Evolutionary conservation across 1,140 invertebrate species (phyloP).

Genomic region (Nasonia longicornis): DNA sequence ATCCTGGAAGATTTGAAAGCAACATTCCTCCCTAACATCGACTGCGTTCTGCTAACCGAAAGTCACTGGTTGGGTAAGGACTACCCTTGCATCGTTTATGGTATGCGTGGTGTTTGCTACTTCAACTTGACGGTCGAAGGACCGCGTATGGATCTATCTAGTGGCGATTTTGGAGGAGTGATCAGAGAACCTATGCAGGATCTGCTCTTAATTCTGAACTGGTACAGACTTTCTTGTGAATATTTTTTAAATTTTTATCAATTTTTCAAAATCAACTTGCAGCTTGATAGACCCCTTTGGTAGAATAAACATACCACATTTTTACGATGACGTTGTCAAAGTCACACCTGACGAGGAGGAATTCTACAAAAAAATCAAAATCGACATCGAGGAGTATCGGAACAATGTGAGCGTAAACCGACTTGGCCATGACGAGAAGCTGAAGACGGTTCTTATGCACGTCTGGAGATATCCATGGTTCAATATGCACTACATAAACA

Average conservation of each 20-base stretch:
- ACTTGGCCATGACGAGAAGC: conserved; percentile 54
- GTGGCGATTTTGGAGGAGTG: conserved; percentile 75
- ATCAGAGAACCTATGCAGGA: conserved; percentile 71
- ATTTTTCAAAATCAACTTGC: neutral
- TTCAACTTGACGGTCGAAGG: conserved; percentile 74
- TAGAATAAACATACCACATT: conserved; percentile 68
- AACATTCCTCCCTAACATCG: conserved; percentile 70
- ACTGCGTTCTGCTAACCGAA: conserved; percentile 76
- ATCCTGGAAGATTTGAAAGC: conserved; percentile 71
- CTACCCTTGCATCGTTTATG: conserved; percentile 77
- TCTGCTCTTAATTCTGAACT: conserved; percentile 66
- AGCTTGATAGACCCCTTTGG: conserved; percentile 66
- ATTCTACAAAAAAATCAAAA: conserved; percentile 72
- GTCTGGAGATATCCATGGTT: conserved; percentile 61
- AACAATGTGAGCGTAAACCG: conserved; percentile 68
- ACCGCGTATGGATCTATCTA: conserved; percentile 73
- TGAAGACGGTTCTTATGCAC: conserved; percentile 58
- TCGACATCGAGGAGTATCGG: conserved; percentile 70
- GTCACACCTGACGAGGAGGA: conserved; percentile 71
- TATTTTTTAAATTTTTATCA: neutral
- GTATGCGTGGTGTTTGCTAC: conserved; percentile 74
- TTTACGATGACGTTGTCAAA: conserved; percentile 66
- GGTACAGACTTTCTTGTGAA: neutral
- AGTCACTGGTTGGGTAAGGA: conserved; percentile 79
- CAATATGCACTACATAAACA: conserved; percentile 49